A percentile compares a stretch with the other conserved stretches of the same genome.
Evolutionary conservation across 2,113 vertebrate genomes (phyloP).

Genomic region (Chaenogobius annularis): DNA sequence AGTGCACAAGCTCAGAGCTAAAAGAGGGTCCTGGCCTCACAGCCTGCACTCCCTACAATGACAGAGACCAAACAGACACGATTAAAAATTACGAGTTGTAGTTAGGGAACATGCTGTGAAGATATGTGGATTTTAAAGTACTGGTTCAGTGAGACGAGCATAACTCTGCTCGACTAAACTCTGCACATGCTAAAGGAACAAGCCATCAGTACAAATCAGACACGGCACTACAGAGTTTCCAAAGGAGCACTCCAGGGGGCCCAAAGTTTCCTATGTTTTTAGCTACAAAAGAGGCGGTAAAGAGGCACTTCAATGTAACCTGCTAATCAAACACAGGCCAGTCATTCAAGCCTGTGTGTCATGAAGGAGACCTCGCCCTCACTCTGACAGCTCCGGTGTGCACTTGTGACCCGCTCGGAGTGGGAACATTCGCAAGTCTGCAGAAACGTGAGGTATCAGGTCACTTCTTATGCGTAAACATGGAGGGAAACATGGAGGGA

Average conservation of each 20-base stretch:
- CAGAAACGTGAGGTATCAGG: slow-evolving; percentile 6
- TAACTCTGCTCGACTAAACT: not conserved
- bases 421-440: slow-evolving; percentile 12
- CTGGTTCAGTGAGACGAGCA: not conserved
- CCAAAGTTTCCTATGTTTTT: not conserved
- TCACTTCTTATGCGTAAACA: slow-evolving; percentile 13
- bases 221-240: slow-evolving; percentile 17
- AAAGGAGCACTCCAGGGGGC: not conserved
- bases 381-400: slow-evolving; percentile 34
- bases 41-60: slow-evolving; percentile 4
- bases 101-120: not conserved
- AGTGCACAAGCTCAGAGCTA: slow-evolving; percentile 28
- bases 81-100: not conserved
- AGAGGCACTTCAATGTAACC: not conserved
- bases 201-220: not conserved
- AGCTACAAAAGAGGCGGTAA: slow-evolving; percentile 8
- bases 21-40: slow-evolving; percentile 30
- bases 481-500: too few species aligned
- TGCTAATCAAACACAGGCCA: slow-evolving; percentile 19
- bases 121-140: not conserved
- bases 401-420: slow-evolving; percentile 13
- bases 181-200: not conserved
- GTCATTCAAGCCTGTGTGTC: slow-evolving; percentile 45
- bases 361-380: slow-evolving; percentile 24
- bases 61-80: not conserved